A percentile compares a stretch with the other conserved stretches of the same genome.
Evolutionary conservation across 2,797 vertebrate genomes (phyloP).

Genomic region (Telmatherina bonti): DNA sequence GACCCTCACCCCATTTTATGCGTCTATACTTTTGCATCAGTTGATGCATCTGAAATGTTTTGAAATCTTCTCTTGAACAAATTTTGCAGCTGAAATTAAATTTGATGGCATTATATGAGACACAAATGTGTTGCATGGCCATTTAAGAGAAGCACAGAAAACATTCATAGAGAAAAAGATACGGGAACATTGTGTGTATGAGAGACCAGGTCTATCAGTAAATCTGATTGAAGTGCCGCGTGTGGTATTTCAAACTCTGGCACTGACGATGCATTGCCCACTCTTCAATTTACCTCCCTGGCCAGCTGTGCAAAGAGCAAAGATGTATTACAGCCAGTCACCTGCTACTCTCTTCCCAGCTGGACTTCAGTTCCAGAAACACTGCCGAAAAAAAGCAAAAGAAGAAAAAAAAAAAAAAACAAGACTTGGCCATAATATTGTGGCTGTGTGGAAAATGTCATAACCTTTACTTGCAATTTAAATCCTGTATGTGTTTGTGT

Average conservation of each 20-base stretch:
- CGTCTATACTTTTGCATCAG: not conserved
- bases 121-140: not conserved
- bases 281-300: conserved; percentile 52
- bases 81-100: not conserved
- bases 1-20: not conserved
- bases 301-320: conserved; percentile 27
- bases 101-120: not conserved
- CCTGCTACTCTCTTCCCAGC: conserved; percentile 42
- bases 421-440: conserved; percentile 14
- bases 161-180: conserved; percentile 25
- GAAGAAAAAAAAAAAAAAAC: not conserved
- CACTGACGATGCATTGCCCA: conserved; percentile 40
- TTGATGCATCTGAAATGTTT: not conserved
- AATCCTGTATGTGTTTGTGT: conserved; percentile 8
- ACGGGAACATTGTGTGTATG: conserved; percentile 46
- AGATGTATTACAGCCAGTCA: conserved; percentile 47
- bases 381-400: conserved; percentile 13
- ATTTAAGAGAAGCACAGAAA: not conserved
- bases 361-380: conserved; percentile 5
- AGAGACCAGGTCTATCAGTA: conserved; percentile 68
- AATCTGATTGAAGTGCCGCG: conserved; percentile 70
- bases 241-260: conserved; percentile 55
- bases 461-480: conserved; percentile 21
- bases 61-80: not conserved
- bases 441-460: conserved; percentile 28